These are phyloP conservation scores for Hermatobates lingyangjiaoensis DNA, from an alignment of 1,140 invertebrate species.

Conservation along the genomic window DNA sequence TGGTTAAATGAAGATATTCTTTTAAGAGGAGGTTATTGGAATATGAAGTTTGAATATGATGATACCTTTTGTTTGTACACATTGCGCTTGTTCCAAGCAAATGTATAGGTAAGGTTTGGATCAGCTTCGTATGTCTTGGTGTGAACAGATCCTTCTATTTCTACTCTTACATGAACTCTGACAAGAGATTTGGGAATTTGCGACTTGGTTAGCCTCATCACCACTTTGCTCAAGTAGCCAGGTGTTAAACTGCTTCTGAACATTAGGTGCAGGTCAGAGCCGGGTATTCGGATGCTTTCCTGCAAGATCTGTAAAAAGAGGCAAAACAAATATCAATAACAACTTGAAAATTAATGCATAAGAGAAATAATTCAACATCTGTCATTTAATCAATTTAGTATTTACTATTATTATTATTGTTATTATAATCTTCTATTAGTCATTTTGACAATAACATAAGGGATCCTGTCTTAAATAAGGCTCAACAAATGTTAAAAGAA, in stretches of 20 bases:
- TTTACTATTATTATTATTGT: too few species aligned
- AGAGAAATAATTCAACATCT: too few species aligned
- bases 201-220: constrained; percentile 71
- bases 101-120: constrained; percentile 81
- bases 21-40: too few species aligned
- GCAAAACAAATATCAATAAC: too few species aligned
- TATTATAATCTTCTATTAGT: too few species aligned
- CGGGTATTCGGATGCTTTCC: constrained; percentile 82
- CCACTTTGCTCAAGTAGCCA: constrained; percentile 79
- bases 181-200: constrained; percentile 58
- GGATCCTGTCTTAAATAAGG: too few species aligned
- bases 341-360: too few species aligned
- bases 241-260: constrained; percentile 83
- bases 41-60: not conserved
- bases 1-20: too few species aligned
- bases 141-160: constrained; percentile 79
- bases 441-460: too few species aligned
- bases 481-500: too few species aligned
- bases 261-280: constrained; percentile 74
- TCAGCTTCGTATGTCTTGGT: constrained; percentile 88
- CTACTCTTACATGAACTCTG: constrained; percentile 72
- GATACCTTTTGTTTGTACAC: constrained; percentile 84
- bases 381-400: too few species aligned
- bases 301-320: constrained; percentile 62
- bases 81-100: constrained; percentile 92